Base-by-base conservation (phyloP, 53 echinoderm and acorn worm genomes). In the Antedon mediterranea region DNA sequence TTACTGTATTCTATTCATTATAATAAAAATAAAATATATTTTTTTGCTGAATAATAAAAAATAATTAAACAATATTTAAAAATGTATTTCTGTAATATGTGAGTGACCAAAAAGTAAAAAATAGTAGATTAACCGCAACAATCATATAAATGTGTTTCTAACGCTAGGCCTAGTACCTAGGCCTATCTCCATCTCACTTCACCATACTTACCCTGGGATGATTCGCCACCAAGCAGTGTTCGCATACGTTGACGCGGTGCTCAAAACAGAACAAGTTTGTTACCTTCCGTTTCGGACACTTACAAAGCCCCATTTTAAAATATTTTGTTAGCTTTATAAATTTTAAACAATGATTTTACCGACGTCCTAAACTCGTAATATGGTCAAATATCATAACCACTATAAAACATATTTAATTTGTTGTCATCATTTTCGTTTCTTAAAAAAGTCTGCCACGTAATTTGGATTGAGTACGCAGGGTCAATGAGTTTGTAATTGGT, bases 191-290 rank as follows among this genome's bases (percentile, higher is more conserved):
- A 57, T 11, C 15, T 18, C 14, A 13, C 57, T 57, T 57, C 57
- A 26, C 32, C 33, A 18, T 27, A 79, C 81, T 72, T 87, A 85
- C 95, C 91, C 91, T 95, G 29, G 95, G 87, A 84, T 95, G 95
- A 78, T 95, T 91, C 72, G 91, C 91, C 20, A 91, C 95, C 82
- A 95, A 84, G 85, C 95, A 95, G 74, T 95, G 95, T 71, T 95
- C 95, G 73, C 95, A 95, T 30, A 95, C 95, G 86, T 95, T 95
- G 79, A 95, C 95, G 43, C 95, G 85, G 73, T 95, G 95, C 77
- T 95, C 95, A 87, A 95, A 95, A 77, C 95, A 95, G 77, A 95
- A 95, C 32, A 95, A 78, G 57, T 95, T 95, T 71, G 95, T 95
- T 0, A 95, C 95, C 79, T 95, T 95, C 34, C 95, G 79, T 44